Evolutionary conservation across 2,113 vertebrate genomes (phyloP).

Genomic region (Apteryx owenii): DNA sequence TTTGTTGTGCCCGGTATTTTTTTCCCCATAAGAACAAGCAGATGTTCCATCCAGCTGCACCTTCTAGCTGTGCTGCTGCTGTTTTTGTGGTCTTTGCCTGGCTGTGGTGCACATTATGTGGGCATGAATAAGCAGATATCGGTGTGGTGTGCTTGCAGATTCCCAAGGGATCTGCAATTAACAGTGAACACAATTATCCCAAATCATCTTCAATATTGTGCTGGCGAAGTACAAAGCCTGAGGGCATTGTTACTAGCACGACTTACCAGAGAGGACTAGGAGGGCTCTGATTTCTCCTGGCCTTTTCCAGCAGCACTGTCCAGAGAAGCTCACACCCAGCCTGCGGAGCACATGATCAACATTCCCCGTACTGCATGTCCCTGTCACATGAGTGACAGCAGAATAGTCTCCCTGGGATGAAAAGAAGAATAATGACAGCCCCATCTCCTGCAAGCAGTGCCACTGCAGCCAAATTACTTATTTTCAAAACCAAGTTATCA

Average conservation of each 20-base stretch:
- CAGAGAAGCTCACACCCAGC: accelerated
- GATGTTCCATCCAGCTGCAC: neutral
- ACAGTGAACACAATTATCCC: neutral
- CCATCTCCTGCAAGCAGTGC: neutral
- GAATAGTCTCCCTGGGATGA: neutral
- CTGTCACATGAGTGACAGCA: neutral
- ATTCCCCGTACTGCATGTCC: neutral
- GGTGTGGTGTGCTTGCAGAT: neutral
- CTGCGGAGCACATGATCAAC: neutral
- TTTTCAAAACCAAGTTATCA: neutral
- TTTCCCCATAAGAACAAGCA: neutral
- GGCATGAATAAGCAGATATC: neutral
- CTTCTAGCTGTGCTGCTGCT: neutral
- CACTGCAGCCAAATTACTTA: neutral
- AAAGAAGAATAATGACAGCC: neutral
- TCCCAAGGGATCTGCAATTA: neutral
- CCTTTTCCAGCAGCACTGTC: neutral
- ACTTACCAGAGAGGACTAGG: neutral
- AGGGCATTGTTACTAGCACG: neutral
- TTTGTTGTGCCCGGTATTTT: neutral
- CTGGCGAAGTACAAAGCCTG: neutral
- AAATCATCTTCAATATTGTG: neutral
- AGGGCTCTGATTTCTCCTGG: neutral
- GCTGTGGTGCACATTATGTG: neutral
- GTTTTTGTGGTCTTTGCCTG: neutral